Evolutionary conservation across 2,888 invertebrate genomes (phyloP), one percentile per base, ranked within the genome.

Genomic region (Phengaris alcon): DNA sequence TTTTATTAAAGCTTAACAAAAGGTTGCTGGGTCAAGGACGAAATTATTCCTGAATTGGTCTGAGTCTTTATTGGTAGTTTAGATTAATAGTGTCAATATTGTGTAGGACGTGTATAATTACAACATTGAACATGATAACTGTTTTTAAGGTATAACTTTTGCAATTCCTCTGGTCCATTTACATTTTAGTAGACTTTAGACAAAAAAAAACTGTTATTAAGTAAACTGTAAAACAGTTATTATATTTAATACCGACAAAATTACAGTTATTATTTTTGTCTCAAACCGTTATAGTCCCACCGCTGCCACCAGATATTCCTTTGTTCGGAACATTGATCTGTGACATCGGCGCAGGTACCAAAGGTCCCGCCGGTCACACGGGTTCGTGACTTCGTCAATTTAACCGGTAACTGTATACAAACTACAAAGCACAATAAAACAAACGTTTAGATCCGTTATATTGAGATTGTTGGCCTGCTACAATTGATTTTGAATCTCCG

Each of bases 331-430:
- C 55, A 13, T 15, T 48, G 69, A 69, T 74, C 54, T 77, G 79
- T 81, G 81, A 81, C 83, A 82, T 82, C 82, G 82, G 79, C 82
- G 48, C 74, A 48, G 57, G 48, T 55, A 15, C 46, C 64, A 74
- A 82, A 84, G 84, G 83, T 84, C 82, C 77, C 76, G 13, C 2
- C 82, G 81, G 82, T 84, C 84, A 78, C 84, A 84, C 83, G 83
- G 82, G 82, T 83, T 83, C 84, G 84, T 85, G 85, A 85, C 84
- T 82, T 77, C 79, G 79, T 76, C 82, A 82, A 83, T 84, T 85
- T 84, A 80, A 81, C 83, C 82, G 82, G 84, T 81, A 79, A 79
- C 78, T 79, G 80, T 78, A 77, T 78, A 73, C 54, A 64, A 64
- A 44, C 74, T 73, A 68, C 73, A 75, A 76, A 74, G 75, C 77